Percentiles rank a stretch among this genome's conserved stretches.
Evolutionary conservation across 1,140 invertebrate genomes (phyloP).

Genomic region (Zaprionus kolodkinae): DNA sequence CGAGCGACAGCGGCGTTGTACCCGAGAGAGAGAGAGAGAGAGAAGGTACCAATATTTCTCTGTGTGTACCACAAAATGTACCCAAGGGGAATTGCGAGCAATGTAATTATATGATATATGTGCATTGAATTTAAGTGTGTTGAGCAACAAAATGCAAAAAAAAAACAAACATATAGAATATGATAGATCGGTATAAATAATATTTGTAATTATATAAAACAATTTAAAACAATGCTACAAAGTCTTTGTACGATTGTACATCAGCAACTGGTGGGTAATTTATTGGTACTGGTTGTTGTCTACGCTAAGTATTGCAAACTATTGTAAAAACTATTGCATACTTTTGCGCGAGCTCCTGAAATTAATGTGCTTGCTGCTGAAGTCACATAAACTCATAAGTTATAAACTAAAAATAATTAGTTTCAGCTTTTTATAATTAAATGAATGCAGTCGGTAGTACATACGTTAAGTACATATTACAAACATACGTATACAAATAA

Average conservation of each 20-base stretch:
- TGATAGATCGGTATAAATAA: neutral
- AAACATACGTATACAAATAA: neutral
- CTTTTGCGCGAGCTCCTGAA: conserved; percentile 27
- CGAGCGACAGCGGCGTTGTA: neutral
- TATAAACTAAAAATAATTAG: neutral
- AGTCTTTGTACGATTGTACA: neutral
- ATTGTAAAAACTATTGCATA: conserved; percentile 22
- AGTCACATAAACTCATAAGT: no score
- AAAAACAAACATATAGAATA: neutral
- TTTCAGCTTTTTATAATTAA: neutral
- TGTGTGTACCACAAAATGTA: neutral
- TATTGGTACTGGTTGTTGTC: conserved; percentile 4
- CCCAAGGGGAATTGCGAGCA: neutral
- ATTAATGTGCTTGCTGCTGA: no score
- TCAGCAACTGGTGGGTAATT: conserved; percentile 24
- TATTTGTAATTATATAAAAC: neutral
- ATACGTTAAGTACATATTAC: neutral
- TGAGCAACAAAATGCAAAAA: neutral
- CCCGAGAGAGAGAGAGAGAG: neutral
- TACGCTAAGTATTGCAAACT: neutral
- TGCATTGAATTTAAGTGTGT: neutral
- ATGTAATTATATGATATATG: neutral
- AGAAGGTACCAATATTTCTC: conserved; percentile 1
- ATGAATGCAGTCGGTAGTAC: neutral
- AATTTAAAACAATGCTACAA: neutral